Base-by-base conservation (phyloP, 2,888 invertebrate species). In the Anticlea derivata region DNA sequence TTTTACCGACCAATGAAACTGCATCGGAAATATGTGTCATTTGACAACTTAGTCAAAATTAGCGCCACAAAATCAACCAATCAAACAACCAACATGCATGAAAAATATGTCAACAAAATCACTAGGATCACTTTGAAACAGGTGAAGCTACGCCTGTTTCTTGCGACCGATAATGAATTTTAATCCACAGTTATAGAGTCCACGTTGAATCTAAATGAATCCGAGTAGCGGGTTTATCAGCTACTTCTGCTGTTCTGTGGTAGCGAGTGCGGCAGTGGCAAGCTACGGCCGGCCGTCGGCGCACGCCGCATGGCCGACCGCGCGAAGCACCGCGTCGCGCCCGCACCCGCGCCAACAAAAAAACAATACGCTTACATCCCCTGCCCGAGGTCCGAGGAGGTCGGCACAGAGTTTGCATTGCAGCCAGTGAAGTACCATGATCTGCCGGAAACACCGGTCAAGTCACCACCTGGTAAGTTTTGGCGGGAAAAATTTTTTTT, bases 291-390 rank as follows among this genome's bases (percentile, higher is more conserved):
- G 67, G 64, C 50, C 49, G 61, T 65, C 82, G 88, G 78, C 86
- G 85, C 80, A 83, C 81, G 88, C 83, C 87, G 89, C 76, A 90
- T 90, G 90, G 89, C 88, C 80, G 89, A 90, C 70, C 89, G 89
- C 74, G 79, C 82, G 70, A 87, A 77, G 73, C 71, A 89, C 64
- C 89, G 90, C 80, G 89, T 90, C 83, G 89, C 88, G 86, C 89
- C 89, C 70, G 73, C 78, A 50, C 84, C 86, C 82, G 85, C 81
- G 80, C 82, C 75, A 73, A 80, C 83, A 53, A 88, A 87, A 58
- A 86, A 83, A 67, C 87, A 90, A 29, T 91, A 91, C 84, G 90
- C 90, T 66, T 91, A 91, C 60, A 70, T 78, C 11, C 91, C 91
- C 58, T 91, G 91, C 62, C 91, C 91, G 49, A 71, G 91, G 44